These are phyloP conservation scores for Xestia rhomboidea DNA, from an alignment of 2,888 invertebrate genomes.

Conservation along the genomic window DNA sequence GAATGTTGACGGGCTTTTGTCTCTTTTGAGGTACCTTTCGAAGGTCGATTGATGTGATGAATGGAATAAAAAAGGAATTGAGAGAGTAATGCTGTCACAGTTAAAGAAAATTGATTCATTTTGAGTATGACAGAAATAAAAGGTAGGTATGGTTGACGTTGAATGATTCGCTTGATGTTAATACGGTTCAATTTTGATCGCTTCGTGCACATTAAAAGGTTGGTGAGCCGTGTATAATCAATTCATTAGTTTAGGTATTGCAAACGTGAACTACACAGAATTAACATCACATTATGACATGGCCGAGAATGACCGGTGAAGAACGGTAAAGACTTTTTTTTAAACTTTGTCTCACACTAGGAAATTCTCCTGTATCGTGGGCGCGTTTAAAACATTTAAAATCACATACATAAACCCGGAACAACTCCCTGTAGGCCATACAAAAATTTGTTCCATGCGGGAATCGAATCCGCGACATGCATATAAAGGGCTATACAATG, in stretches of 20 bases:
- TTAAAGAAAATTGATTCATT: background rate
- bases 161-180: background rate
- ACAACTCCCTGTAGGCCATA: too few relatives aligned
- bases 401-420: too few relatives aligned
- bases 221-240: background rate
- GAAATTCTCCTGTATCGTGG: too few relatives aligned
- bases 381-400: too few relatives aligned
- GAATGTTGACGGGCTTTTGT: constrained; percentile 1
- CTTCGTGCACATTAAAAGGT: background rate
- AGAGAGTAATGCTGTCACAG: background rate
- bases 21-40: background rate
- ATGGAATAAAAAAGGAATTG: constrained; percentile 2
- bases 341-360: too few relatives aligned
- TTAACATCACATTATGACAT: background rate
- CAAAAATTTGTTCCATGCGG: too few relatives aligned
- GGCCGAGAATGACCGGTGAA: background rate
- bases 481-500: too few relatives aligned
- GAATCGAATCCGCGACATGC: too few relatives aligned
- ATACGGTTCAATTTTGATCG: background rate
- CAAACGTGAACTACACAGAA: background rate
- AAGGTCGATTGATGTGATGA: background rate
- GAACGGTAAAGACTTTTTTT: too few relatives aligned
- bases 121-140: background rate
- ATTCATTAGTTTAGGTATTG: background rate
- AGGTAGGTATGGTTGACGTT: background rate